Conservation (phyloP, 2,113 vertebrate species). For the pig (Sus scrofa) region DNA sequence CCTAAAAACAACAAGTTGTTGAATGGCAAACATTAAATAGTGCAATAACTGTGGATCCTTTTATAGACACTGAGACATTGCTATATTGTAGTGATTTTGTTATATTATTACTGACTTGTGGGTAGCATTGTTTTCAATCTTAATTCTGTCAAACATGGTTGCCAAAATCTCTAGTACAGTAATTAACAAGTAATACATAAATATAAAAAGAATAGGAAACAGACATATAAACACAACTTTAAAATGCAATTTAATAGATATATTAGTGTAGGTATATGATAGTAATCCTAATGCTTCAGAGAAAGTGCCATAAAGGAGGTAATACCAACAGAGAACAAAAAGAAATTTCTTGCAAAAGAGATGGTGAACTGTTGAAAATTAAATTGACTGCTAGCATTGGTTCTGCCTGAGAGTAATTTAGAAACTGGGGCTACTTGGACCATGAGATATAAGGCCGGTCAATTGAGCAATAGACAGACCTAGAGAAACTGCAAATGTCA, state of each 20-base stretch:
- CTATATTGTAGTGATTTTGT: slow-evolving; percentile 31
- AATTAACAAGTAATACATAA: slow-evolving; percentile 10
- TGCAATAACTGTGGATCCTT: slow-evolving; percentile 42
- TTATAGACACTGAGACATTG: slow-evolving; percentile 51
- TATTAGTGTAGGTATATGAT: not conserved
- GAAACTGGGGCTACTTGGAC: rapidly evolving
- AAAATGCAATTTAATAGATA: not conserved
- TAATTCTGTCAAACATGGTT: slow-evolving; percentile 25
- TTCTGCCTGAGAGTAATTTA: not conserved
- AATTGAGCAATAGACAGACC: not conserved
- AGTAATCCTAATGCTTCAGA: not conserved
- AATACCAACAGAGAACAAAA: not conserved
- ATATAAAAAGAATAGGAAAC: slow-evolving; percentile 18
- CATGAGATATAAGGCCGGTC: not conserved
- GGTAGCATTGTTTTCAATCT: slow-evolving; percentile 31
- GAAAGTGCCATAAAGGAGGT: not conserved
- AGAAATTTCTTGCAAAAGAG: not conserved
- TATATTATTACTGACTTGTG: slow-evolving; percentile 53
- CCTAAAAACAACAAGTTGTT: slow-evolving; percentile 50
- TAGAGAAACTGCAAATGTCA: not conserved
- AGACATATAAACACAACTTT: not conserved
- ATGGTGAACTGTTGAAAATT: not conserved
- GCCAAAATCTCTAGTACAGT: slow-evolving; percentile 19
- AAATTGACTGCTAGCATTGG: not conserved
- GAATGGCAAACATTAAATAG: slow-evolving; percentile 49